Evolutionary conservation across 2,888 invertebrate species (phyloP).

Genomic region (Amiota minor): DNA sequence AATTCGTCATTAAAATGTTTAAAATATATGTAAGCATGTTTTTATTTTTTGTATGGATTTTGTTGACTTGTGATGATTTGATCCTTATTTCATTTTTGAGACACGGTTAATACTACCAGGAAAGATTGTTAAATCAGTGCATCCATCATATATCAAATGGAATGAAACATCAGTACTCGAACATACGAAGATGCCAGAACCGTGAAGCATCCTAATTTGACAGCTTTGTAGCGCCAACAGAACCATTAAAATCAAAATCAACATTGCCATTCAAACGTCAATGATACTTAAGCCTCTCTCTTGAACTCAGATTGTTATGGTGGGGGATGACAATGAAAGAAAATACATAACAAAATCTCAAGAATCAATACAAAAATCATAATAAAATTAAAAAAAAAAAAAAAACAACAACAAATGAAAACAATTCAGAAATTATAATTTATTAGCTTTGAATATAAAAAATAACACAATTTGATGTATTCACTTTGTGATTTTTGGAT

Average conservation of each 20-base stretch:
- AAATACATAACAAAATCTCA: background rate
- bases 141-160: background rate
- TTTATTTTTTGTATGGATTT: background rate
- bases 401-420: slow-evolving; percentile 1
- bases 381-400: background rate
- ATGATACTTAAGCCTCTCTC: slow-evolving; percentile 43
- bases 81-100: background rate
- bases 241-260: slow-evolving; percentile 36
- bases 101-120: too few relatives aligned
- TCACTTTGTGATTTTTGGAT: slow-evolving; percentile 54
- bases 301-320: slow-evolving; percentile 14
- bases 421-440: slow-evolving; percentile 52
- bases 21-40: background rate
- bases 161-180: slow-evolving; percentile 36
- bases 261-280: slow-evolving; percentile 39
- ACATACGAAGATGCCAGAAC: slow-evolving; percentile 35
- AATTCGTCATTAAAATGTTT: too few relatives aligned
- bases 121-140: too few relatives aligned
- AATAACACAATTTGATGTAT: slow-evolving; percentile 57
- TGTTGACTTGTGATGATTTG: background rate
- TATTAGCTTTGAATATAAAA: slow-evolving; percentile 48
- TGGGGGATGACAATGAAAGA: background rate
- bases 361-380: background rate
- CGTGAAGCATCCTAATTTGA: slow-evolving; percentile 66
- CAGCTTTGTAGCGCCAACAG: slow-evolving; percentile 61